Evolutionary conservation across 1,140 invertebrate genomes (phyloP), one percentile per base, ranked within the genome.

Genomic region (Epicauta chinensis): DNA sequence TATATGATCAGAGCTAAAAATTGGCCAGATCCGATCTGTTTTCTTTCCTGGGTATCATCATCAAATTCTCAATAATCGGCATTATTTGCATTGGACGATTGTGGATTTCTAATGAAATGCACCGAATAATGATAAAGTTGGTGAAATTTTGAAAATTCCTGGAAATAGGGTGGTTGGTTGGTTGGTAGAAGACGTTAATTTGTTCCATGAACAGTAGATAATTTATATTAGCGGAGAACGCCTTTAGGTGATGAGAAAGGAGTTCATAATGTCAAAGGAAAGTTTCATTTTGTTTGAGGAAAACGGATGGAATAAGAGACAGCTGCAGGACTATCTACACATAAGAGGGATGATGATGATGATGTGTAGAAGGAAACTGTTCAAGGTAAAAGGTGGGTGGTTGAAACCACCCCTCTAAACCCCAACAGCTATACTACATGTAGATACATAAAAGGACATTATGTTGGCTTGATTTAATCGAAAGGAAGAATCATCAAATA

Each of bases 201-300:
- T 63, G 58, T 65, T 65, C 63, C 62, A 58, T 52, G 56, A 53
- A 51, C 52, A 50, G 36, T 49, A 55, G 61, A 65, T 65, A 65
- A 65, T 65, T 65, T 65, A 65, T 65, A 65, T 65, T 63, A 61
- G 61, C 49, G 60, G n/a, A n/a, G n/a, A 61, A 59, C 63, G 63
- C 63, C 63, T 65, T 65, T 65, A 23, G 59, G 59, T 55, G 56
- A 52, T 59, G 59, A 61, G 59, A 61, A 61, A 61, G 59, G 62
- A 65, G 63, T 63, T 65, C 63, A 65, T 65, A 63, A 63, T 65
- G 63, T 65, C 63, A 65, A 63, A 63, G 61, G 60, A 65, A 65
- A 65, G 63, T 63, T 63, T 65, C 61, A 65, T 63, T 65, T 65
- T 62, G 61, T 62, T n/a, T 62, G 30, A 14, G 17, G 37, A 36